These are phyloP conservation scores for Dolichopus griseipennis DNA, from an alignment of 2,888 invertebrate species.

Conservation along the genomic window DNA sequence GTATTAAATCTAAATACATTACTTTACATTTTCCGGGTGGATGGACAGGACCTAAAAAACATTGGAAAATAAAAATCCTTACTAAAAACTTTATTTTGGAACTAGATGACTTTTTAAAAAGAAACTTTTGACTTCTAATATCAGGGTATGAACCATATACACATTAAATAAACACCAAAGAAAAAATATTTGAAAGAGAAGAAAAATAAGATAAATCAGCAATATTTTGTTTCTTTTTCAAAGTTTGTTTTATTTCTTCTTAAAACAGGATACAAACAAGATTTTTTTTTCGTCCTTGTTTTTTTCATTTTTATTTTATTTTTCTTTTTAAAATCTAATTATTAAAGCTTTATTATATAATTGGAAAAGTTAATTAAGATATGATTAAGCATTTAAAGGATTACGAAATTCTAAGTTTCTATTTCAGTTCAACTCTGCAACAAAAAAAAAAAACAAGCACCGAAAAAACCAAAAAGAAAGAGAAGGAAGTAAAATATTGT, in stretches of 20 bases:
- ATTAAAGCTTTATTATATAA: slow-evolving; percentile 4
- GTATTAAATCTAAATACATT: too few species aligned
- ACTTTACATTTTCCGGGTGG: too few species aligned
- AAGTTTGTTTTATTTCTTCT: too few species aligned
- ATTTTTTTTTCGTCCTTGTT: not conserved
- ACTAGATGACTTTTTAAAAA: not conserved
- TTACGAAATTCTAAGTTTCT: not conserved
- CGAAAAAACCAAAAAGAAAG: too few species aligned
- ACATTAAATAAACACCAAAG: not conserved
- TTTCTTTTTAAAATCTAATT: not conserved
- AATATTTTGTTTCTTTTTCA: not conserved
- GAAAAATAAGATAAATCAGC: not conserved
- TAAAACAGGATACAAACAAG: not conserved
- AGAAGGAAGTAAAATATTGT: too few species aligned
- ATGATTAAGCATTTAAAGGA: slow-evolving; percentile 6
- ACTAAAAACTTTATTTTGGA: too few species aligned
- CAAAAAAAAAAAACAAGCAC: too few species aligned
- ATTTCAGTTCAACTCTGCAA: too few species aligned
- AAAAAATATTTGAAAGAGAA: not conserved
- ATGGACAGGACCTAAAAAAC: too few species aligned
- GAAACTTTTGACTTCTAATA: not conserved
- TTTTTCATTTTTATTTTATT: not conserved
- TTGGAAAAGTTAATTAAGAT: slow-evolving; percentile 4
- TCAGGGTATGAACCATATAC: not conserved
- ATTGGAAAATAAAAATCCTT: too few species aligned